A percentile compares a stretch with the other conserved stretches of the same genome.
Conservation (phyloP, 2,113 vertebrate species). For the Camelus bactrianus region DNA sequence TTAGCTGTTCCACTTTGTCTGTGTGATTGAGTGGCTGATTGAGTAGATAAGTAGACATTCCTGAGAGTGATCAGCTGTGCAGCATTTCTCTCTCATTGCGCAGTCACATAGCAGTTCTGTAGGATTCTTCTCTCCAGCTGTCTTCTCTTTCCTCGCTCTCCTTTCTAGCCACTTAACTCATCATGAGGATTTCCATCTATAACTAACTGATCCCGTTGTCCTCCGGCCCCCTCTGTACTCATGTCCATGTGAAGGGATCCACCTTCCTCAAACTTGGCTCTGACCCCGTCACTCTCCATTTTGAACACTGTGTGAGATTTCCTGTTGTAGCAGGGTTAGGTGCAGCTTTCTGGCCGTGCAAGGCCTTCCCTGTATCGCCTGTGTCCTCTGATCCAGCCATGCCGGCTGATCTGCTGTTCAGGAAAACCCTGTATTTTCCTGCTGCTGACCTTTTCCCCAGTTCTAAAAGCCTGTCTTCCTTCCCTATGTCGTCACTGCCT, state of each 20-base stretch:
- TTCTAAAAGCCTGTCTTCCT: neutral
- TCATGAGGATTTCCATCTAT: neutral
- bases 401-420: rapidly evolving
- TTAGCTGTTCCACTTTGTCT: neutral
- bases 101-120: rapidly evolving
- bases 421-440: neutral
- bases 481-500: neutral
- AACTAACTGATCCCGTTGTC: too few relatives aligned
- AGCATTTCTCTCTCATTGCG: neutral
- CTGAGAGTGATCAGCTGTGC: neutral
- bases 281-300: neutral
- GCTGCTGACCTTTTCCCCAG: neutral
- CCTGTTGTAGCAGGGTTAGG: neutral
- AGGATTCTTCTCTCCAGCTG: rapidly evolving
- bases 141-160: neutral
- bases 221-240: neutral
- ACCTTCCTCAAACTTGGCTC: neutral
- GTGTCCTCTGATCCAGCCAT: neutral
- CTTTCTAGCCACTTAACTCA: neutral
- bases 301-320: neutral
- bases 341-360: neutral
- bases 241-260: neutral
- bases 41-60: neutral
- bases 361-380: rapidly evolving
- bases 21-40: too few relatives aligned